phyloP scores from a whole-genome alignment of 2,113 vertebrate species.

The Thunnus maccoyii region DNA sequence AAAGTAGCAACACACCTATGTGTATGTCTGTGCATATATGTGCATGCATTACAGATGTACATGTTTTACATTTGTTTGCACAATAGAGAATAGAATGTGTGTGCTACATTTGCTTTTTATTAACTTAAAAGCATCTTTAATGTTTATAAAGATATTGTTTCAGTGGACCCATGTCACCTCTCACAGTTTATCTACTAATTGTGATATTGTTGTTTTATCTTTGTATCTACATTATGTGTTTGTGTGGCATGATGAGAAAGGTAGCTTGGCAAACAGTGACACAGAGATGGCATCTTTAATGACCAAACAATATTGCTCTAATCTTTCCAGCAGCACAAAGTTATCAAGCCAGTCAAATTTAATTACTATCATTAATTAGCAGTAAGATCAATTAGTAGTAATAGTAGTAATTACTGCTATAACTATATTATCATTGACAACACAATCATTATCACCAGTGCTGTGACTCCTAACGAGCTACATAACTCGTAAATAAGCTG shows the following conservation, averaged over 20 bases:
- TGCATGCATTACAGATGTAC: not conserved
- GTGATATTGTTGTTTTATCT: not conserved
- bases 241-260: conserved; percentile 11
- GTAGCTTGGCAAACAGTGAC: conserved; percentile 21
- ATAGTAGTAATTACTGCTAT: conserved; percentile 1
- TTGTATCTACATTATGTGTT: not conserved
- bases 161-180: not conserved
- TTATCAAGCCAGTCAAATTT: conserved; percentile 24
- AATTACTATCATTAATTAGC: conserved; percentile 50
- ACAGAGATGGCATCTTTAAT: conserved; percentile 21
- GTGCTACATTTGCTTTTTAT: too few species aligned
- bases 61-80: conserved; percentile 3
- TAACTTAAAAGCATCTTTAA: too few species aligned
- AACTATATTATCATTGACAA: conserved; percentile 5
- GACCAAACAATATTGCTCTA: conserved; percentile 24
- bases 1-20: not conserved
- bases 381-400: conserved; percentile 11
- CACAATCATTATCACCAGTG: conserved; percentile 1
- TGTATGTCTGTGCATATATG: not conserved
- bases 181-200: not conserved
- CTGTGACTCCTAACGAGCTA: conserved; percentile 7
- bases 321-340: not conserved
- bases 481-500: not conserved
- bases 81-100: not conserved
- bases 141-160: too few species aligned